A percentile compares a stretch with the other conserved stretches of the same genome.
Evolutionary conservation across 2,888 invertebrate genomes (phyloP).

Genomic region (Celastrina argiolus): DNA sequence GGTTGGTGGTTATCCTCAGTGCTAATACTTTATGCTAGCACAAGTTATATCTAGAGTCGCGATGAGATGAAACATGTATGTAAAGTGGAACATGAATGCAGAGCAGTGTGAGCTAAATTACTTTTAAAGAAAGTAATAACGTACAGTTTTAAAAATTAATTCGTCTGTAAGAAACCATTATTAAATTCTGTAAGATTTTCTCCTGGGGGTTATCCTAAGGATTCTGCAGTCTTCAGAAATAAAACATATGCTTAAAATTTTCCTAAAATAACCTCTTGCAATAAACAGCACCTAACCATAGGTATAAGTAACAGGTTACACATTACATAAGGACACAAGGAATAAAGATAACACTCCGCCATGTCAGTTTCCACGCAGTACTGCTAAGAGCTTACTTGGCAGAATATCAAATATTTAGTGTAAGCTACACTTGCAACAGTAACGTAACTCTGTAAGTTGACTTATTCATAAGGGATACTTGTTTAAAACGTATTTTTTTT

Average conservation of each 20-base stretch:
- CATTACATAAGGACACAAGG: constrained; percentile 13
- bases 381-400: constrained; percentile 31
- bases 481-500: too few relatives aligned
- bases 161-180: too few relatives aligned
- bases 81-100: too few relatives aligned
- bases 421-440: constrained; percentile 22
- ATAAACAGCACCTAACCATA: not conserved
- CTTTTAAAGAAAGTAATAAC: too few relatives aligned
- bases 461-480: too few relatives aligned
- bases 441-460: not conserved
- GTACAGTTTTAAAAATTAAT: too few relatives aligned
- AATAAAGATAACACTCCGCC: constrained; percentile 26
- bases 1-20: not conserved
- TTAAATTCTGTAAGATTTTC: too few relatives aligned
- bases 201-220: too few relatives aligned
- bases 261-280: not conserved
- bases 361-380: constrained; percentile 25
- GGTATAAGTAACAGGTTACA: not conserved
- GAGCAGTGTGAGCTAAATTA: too few relatives aligned
- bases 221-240: not conserved
- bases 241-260: not conserved
- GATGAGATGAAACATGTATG: too few relatives aligned
- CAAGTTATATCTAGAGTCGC: too few relatives aligned
- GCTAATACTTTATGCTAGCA: not conserved
- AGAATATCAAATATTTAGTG: constrained; percentile 29